Base-by-base conservation (phyloP, 2,113 vertebrate genomes). In the Girardinichthys multiradiatus region DNA sequence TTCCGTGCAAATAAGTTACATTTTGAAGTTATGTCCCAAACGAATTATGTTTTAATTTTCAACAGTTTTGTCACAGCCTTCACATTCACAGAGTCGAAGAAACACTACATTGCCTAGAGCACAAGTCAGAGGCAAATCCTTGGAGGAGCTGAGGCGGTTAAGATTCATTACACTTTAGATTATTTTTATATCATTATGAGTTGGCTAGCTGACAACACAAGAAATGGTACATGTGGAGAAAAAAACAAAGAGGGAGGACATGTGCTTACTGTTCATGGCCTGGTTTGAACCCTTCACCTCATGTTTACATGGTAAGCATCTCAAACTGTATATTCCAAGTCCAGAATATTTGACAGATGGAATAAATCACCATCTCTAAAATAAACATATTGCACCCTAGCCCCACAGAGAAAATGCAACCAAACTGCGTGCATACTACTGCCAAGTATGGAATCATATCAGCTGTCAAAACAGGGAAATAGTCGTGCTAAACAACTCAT, bases 311-410 rank as follows among this genome's bases (percentile, higher is more conserved):
- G 26, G 12, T 48, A 27, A 15, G 45, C 79, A 77, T 35, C 78
- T 81, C 73, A 67, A 63, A 63, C 33, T 35, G 54, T 39, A 54
- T 57, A 76, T 75, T 74, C 79, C 57, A 64, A 78, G 86, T 83
- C 88, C 68, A 79, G 7, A 72, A 42, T 51, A 71, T 81, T 78
- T 81, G 76, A 81, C 87, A 86, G 85, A 89, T 83, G 77, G 82
- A 87, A 77, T 60, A 62, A 82, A 82, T 26, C 71, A 57, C 62
- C 33, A 35, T 67, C 24, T 82, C 74, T 66, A 73, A 82, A 74
- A 78, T 66, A 51, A 74, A 39, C 77, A 69, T 76, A 48, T 72
- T 70, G 84, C 75, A 57, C 78, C 70, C 57, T 79, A 76, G 69
- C 81, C 54, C 28, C 13, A 6, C 77, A 70, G 79, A 70, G 68